Evolutionary conservation across 2,113 vertebrate genomes (phyloP), one percentile per base, ranked within the genome.

Genomic region (Thamnaconus septentrionalis): DNA sequence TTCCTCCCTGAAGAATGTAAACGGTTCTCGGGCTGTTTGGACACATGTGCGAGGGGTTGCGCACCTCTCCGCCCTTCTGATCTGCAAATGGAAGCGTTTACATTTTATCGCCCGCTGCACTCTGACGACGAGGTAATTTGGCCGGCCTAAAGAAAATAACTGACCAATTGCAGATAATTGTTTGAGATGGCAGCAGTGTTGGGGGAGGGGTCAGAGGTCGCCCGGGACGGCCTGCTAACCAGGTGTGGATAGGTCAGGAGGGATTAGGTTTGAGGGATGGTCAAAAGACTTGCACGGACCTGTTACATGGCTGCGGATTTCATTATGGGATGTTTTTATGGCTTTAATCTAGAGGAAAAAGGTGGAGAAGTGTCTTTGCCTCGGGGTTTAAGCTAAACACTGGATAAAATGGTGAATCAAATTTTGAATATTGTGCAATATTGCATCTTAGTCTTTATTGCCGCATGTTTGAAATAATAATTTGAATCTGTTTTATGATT

Each of bases 91-190:
- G 90, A 91, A 93, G 87, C 88, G 58, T 91, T 92, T 92, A 92
- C 87, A 83, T 90, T 89, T 90, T 90, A 89, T 91, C 81, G 85
- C 84, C 78, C 74, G 84, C 86, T 87, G 18, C 76, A 80, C 84
- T 91, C 2, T 80, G 87, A 88, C 70, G 73, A 88, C 89, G 82
- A 69, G 80, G 93, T 92, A 92, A 93, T 93, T 94, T 93, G 74
- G 58, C 87, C 90, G 85, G 80, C 86, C 85, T 85, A 91, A 31
- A 93, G 89, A 92, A 95, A 95, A 95, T 91, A 94, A 92, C 91
- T 86, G 80, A 91, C 87, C 93, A 94, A 95, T 95, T 94, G 91
- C 83, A 66, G 87, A 92, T 95, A 94, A 95, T 94, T 94, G 91
- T 85, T 53, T 52, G 73, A 83, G 66, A 85, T 86, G 88, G 87